Base-by-base conservation (phyloP, 2,797 vertebrate species). In the Poeciliopsis paucimaculata region DNA sequence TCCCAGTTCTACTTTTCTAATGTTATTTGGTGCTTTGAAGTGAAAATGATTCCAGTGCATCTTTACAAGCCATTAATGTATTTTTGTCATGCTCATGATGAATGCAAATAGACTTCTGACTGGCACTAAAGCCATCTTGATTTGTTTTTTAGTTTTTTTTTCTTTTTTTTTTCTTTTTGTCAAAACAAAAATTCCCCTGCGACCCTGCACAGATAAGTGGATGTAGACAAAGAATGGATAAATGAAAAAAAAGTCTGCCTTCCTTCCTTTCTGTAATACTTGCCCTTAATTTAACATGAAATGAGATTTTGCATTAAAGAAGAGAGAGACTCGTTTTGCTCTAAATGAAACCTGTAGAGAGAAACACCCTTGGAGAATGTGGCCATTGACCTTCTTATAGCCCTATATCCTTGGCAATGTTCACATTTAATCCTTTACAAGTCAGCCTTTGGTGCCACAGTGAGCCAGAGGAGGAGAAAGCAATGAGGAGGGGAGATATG, bases 301-400 rank as follows among this genome's bases (percentile, higher is more conserved):
- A 77, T 10, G 0, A 75, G 57, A 5, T 75, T 81, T 86, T 45
- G 45, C 76, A 73, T 82, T 47, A 80, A 89, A 82, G 45, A 78
- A 57, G 53, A 79, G 28, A 26, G 34, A 20, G n/a, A 68, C 28
- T n/a, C 79, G 4, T 23, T 77, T 76, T 75, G 70, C 82, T 82
- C 83, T 39, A 46, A 77, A 76, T 81, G 68, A 85, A 80, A 36
- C 84, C 84, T 72, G 45, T 79, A 78, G 88, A 91, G 86, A 84
- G 87, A 88, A 85, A 76, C 51, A 74, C 75, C 76, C 73, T 84
- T 77, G 82, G 84, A 57, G 82, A 90, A 88, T 84, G 78, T 87
- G 90, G 86, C 89, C 83, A 36, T 71, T 88, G 91, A 93, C 92
- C 91, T 92, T 93, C 90, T 88, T 83, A 84, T 68, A 86, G 86